Evolutionary conservation across 2,888 invertebrate genomes (phyloP).

Genomic region (Pardosa pseudoannulata): DNA sequence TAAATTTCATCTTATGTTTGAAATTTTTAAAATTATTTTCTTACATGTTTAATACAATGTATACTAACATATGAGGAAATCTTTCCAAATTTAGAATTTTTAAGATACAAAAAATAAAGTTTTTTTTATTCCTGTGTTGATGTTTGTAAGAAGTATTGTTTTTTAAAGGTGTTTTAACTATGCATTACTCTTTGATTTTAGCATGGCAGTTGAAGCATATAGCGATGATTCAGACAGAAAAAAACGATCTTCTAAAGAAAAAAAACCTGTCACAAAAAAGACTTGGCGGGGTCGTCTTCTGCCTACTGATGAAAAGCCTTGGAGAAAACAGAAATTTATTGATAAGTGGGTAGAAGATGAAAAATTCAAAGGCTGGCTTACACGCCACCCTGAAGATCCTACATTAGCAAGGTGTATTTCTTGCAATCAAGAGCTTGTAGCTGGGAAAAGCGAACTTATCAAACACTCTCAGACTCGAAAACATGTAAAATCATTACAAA

Average conservation of each 20-base stretch:
- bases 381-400: conserved; percentile 64
- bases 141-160: no score
- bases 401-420: conserved; percentile 59
- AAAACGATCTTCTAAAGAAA: conserved; percentile 26
- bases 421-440: conserved; percentile 64
- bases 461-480: conserved; percentile 62
- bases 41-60: no score
- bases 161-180: no score
- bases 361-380: conserved; percentile 64
- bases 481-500: conserved; percentile 53
- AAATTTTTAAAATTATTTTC: no score
- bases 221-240: background rate
- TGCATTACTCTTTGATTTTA: conserved; percentile 21
- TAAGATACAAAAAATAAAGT: no score
- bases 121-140: no score
- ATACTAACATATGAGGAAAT: no score
- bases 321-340: conserved; percentile 67
- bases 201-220: conserved; percentile 24
- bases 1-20: no score
- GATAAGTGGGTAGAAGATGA: conserved; percentile 63
- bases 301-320: conserved; percentile 58
- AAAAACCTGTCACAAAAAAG: conserved; percentile 52
- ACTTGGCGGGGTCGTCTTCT: conserved; percentile 55
- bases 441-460: conserved; percentile 68
- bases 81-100: no score